Percentiles rank a stretch among this genome's conserved stretches.
Evolutionary conservation across 2,888 invertebrate genomes (phyloP).

Genomic region (Acrobasis suavella): DNA sequence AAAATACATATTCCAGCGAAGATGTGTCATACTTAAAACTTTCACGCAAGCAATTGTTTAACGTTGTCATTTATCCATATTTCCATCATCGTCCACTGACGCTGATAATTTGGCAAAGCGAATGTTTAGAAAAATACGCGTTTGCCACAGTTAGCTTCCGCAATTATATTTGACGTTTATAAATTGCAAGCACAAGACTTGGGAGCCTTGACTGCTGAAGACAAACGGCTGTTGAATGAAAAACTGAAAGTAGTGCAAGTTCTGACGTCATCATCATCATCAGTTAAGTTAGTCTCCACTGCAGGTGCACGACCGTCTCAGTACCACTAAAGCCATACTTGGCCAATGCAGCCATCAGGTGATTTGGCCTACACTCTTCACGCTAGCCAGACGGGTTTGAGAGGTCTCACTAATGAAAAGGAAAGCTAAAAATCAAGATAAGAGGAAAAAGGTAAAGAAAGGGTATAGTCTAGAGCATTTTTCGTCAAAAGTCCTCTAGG

Average conservation of each 20-base stretch:
- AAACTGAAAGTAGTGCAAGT: not conserved
- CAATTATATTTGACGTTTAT: conserved; percentile 20
- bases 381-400: no score
- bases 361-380: no score
- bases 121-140: conserved; percentile 12
- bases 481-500: no score
- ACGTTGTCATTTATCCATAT: conserved; percentile 2
- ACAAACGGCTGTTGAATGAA: not conserved
- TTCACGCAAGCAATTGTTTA: not conserved
- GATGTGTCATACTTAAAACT: not conserved
- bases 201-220: not conserved
- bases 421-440: no score
- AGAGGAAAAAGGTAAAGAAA: no score
- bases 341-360: no score
- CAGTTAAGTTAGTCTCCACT: no score
- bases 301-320: no score
- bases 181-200: conserved; percentile 5
- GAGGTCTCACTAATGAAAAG: no score
- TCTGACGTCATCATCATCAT: not conserved
- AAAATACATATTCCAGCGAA: no score
- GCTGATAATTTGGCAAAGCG: conserved; percentile 6
- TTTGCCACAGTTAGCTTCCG: conserved; percentile 6
- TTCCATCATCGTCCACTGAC: not conserved
- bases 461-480: no score
- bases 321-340: no score